These are phyloP conservation scores for Anableps anableps DNA, from an alignment of 2,797 vertebrate genomes.

Conservation along the genomic window DNA sequence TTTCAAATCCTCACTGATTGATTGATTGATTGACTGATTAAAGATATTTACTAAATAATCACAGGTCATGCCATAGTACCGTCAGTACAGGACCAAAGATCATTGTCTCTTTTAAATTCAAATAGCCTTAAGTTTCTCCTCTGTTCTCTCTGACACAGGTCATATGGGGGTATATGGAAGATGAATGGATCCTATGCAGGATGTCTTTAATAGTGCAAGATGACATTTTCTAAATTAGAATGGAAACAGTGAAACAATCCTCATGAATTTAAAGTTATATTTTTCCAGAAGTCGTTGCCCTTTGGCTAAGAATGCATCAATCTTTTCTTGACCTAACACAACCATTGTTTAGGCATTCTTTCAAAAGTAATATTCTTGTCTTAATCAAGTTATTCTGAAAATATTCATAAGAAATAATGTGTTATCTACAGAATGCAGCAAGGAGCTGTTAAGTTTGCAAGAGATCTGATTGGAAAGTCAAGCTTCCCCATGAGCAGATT, in stretches of 20 bases:
- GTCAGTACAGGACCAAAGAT: not conserved
- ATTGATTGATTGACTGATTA: not conserved
- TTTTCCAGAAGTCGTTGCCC: not conserved
- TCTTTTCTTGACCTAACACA: not conserved
- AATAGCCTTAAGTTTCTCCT: not conserved
- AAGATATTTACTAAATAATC: not conserved
- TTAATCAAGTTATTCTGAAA: not conserved
- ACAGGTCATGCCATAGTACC: not conserved
- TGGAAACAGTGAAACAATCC: not conserved
- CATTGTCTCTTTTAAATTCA: not conserved
- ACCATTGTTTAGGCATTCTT: not conserved
- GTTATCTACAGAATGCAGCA: not conserved
- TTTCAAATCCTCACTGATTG: not conserved
- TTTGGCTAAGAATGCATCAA: not conserved
- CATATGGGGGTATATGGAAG: not conserved
- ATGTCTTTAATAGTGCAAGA: not conserved
- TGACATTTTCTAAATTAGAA: not conserved
- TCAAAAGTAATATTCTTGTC: not conserved
- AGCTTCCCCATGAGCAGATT: not conserved
- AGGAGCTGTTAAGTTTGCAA: not conserved
- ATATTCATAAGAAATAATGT: not conserved
- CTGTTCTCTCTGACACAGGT: not conserved
- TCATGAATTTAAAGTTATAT: not conserved
- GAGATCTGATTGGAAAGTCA: not conserved
- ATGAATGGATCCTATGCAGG: not conserved